These are phyloP conservation scores for Pampus argenteus DNA, from an alignment of 2,797 vertebrate species.

Conservation along the genomic window DNA sequence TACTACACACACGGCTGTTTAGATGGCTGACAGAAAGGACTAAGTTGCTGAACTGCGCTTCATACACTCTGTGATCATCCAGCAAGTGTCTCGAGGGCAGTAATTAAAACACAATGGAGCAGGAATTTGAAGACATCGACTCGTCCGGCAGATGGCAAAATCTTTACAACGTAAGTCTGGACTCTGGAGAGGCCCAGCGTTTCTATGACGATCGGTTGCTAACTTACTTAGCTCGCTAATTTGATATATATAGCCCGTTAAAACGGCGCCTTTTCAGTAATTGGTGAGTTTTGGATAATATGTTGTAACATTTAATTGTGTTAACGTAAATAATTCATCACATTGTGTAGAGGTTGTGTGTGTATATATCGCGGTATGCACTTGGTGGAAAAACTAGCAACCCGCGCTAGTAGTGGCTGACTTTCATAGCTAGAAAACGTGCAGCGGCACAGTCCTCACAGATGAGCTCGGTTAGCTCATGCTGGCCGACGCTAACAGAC, in stretches of 20 bases:
- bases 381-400: conserved; percentile 16
- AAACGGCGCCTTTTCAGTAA: conserved; percentile 4
- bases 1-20: conserved; percentile 56
- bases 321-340: accelerated
- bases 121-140: conserved; percentile 90
- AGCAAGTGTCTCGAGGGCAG: conserved; percentile 29
- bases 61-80: conserved; percentile 33
- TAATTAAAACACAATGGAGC: conserved; percentile 80
- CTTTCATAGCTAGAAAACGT: conserved; percentile 80
- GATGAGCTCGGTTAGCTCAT: conserved; percentile 53
- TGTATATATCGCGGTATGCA: background rate
- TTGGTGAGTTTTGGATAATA: conserved; percentile 14
- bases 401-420: conserved; percentile 36
- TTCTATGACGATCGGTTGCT: conserved; percentile 76
- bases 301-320: background rate
- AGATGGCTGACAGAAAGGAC: conserved; percentile 74
- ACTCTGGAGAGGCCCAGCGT: conserved; percentile 69
- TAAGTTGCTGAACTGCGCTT: conserved; percentile 61
- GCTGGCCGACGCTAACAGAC: conserved; percentile 68
- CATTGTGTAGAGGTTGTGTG: background rate
- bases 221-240: conserved; percentile 66
- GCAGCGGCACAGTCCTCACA: conserved; percentile 42
- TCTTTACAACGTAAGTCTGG: conserved; percentile 87
- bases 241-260: conserved; percentile 30
- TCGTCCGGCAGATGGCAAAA: conserved; percentile 90